These are phyloP conservation scores for Temnothorax curvispinosus DNA, from an alignment of 1,140 invertebrate genomes.

Conservation along the genomic window DNA sequence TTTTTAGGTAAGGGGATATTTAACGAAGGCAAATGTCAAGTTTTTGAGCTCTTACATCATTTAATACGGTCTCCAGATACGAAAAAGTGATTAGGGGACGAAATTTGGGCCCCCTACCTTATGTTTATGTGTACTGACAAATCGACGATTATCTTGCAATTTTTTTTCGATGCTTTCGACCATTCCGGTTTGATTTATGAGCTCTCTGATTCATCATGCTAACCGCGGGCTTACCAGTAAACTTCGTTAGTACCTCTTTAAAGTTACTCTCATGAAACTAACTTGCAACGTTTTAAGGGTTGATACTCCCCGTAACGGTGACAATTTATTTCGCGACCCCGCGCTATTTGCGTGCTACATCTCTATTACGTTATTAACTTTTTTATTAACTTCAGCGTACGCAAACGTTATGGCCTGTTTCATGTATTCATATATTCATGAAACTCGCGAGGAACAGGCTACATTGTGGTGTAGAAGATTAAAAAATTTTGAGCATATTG, in stretches of 20 bases:
- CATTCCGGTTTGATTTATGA: conserved; percentile 40
- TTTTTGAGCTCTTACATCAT: no score
- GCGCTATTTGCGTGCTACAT: conserved; percentile 49
- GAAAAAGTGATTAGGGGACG: no score
- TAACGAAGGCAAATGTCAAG: no score
- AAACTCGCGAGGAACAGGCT: conserved; percentile 4
- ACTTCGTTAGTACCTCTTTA: conserved; percentile 67
- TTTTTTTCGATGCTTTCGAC: not conserved
- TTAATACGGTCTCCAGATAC: no score
- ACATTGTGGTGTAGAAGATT: conserved; percentile 17
- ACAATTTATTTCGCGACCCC: conserved; percentile 62
- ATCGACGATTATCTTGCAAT: conserved; percentile 20
- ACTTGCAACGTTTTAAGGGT: conserved; percentile 11
- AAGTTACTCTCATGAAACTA: conserved; percentile 31
- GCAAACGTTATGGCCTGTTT: conserved; percentile 26
- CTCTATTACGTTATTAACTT: conserved; percentile 67
- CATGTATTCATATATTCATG: conserved; percentile 61
- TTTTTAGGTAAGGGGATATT: no score
- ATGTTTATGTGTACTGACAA: no score
- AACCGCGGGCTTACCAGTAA: conserved; percentile 39
- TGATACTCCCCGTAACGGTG: conserved; percentile 55
- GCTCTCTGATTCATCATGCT: conserved; percentile 60
- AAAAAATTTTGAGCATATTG: conserved; percentile 46
- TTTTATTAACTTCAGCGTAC: conserved; percentile 50
- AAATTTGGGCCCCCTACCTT: no score